Evolutionary conservation across 2,888 invertebrate species (phyloP).

Genomic region (Cosmopolites sordidus): DNA sequence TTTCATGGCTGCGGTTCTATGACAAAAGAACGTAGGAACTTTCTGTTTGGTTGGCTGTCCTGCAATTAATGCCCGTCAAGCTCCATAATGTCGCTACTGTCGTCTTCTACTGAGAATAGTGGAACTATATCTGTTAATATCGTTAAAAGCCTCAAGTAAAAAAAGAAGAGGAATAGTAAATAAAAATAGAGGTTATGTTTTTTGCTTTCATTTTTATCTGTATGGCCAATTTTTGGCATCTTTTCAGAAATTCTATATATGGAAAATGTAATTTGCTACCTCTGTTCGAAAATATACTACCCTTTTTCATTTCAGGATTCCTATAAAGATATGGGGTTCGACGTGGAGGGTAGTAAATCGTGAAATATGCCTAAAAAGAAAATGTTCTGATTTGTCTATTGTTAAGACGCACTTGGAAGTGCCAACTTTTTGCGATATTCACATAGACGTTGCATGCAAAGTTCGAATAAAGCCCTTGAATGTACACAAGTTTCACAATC

Average conservation of each 20-base stretch:
- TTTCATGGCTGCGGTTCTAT: constrained; percentile 60
- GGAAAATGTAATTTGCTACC: not conserved
- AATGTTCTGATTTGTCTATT: constrained; percentile 25
- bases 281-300: not conserved
- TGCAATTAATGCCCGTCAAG: too few relatives aligned
- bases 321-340: not conserved
- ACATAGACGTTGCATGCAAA: constrained; percentile 38
- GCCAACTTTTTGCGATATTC: constrained; percentile 39
- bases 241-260: not conserved
- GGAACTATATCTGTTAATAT: too few relatives aligned
- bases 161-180: too few relatives aligned
- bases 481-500: constrained; percentile 39
- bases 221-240: not conserved
- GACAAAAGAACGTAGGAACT: constrained; percentile 11
- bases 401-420: constrained; percentile 32
- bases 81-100: too few relatives aligned
- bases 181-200: too few relatives aligned
- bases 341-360: not conserved
- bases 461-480: constrained; percentile 40
- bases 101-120: too few relatives aligned
- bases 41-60: constrained; percentile 4
- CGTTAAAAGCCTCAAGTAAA: too few relatives aligned
- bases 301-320: not conserved
- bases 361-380: not conserved
- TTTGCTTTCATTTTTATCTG: too few relatives aligned